Percentiles rank a stretch among this genome's conserved stretches.
Conservation (phyloP, 2,888 invertebrate species). For the Epirrhoe alternata region DNA sequence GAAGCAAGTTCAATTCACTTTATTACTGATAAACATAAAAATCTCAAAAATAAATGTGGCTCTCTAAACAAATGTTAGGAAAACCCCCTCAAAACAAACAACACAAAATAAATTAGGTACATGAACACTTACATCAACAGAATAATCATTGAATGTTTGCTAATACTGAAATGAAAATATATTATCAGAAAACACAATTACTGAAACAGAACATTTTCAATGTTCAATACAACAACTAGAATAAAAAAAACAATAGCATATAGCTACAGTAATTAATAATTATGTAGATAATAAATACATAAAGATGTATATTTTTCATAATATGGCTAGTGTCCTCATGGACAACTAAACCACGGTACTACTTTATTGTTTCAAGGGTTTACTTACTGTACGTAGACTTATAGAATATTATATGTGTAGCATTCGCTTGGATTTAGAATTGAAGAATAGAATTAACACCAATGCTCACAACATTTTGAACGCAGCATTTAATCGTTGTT, state of each 20-base stretch:
- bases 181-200: neutral
- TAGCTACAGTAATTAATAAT: too few species aligned
- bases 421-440: too few species aligned
- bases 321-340: too few species aligned
- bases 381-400: too few species aligned
- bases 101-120: slow-evolving; percentile 39
- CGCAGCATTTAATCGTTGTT: too few species aligned
- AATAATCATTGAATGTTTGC: slow-evolving; percentile 47
- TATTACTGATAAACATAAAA: slow-evolving; percentile 6
- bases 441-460: too few species aligned
- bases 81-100: slow-evolving; percentile 32
- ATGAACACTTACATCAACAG: slow-evolving; percentile 22
- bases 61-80: slow-evolving; percentile 1
- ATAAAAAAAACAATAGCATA: neutral
- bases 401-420: too few species aligned
- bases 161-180: slow-evolving; percentile 55
- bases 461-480: too few species aligned
- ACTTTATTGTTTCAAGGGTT: too few species aligned
- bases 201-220: neutral
- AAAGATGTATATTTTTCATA: too few species aligned
- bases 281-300: too few species aligned
- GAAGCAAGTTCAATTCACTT: neutral
- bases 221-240: neutral
- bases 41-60: slow-evolving; percentile 7
- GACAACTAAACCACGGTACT: too few species aligned